Evolutionary conservation across 2,888 invertebrate genomes (phyloP).

Genomic region (Melieria crassipennis): DNA sequence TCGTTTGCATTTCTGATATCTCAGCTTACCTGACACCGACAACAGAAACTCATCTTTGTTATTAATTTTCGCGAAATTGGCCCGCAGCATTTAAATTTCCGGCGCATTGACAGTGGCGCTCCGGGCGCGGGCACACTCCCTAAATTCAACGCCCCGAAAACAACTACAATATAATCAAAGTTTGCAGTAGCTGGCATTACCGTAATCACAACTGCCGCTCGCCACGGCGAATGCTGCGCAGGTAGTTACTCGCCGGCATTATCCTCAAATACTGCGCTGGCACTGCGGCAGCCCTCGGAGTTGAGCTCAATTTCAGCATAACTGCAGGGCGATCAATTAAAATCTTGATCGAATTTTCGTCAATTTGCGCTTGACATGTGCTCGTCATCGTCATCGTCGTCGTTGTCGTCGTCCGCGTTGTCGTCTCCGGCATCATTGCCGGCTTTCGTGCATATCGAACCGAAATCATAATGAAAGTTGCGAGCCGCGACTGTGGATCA

Average conservation of each 20-base stretch:
- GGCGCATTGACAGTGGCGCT: conserved; percentile 48
- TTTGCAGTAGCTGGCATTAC: conserved; percentile 55
- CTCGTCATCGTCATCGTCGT: conserved; percentile 29
- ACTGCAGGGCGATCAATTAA: conserved; percentile 67
- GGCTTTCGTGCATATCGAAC: conserved; percentile 10
- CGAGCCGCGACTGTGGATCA: conserved; percentile 29
- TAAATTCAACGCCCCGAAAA: background rate
- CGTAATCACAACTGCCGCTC: conserved; percentile 56
- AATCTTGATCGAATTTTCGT: conserved; percentile 67
- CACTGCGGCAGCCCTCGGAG: background rate
- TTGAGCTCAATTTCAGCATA: conserved; percentile 63
- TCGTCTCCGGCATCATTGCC: background rate
- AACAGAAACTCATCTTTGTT: too few species aligned
- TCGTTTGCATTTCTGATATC: too few species aligned
- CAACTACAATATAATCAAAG: conserved; percentile 26
- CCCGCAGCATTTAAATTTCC: conserved; percentile 46
- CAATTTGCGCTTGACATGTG: conserved; percentile 64
- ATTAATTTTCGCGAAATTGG: too few species aligned
- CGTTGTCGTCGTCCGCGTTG: background rate
- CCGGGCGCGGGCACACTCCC: background rate
- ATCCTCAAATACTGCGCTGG: background rate
- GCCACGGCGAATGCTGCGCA: conserved; percentile 13
- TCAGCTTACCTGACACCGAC: too few species aligned
- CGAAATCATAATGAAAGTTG: conserved; percentile 37
- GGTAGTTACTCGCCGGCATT: conserved; percentile 4